Conservation (phyloP, 2,888 invertebrate species). For the Chalcosyrphus nemorum region DNA sequence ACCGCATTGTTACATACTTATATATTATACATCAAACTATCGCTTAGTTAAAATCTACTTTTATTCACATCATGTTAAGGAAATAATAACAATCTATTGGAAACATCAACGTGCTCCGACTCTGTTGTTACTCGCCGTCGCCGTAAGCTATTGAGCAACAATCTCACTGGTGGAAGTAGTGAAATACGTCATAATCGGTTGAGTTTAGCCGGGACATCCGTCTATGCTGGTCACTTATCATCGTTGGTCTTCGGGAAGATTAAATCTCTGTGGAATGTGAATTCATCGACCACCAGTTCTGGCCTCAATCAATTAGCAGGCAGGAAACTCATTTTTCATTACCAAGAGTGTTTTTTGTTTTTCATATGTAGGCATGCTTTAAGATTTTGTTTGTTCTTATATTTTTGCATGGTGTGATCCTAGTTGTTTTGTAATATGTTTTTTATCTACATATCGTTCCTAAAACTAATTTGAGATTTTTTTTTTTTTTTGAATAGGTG, state of each 20-base stretch:
- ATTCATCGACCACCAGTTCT: conserved; percentile 87
- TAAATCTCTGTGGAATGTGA: conserved; percentile 92
- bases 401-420: conserved; percentile 4
- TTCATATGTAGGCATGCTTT: conserved; percentile 42
- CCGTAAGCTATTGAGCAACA: conserved; percentile 79
- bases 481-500: conserved; percentile 35
- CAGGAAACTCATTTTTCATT: conserved; percentile 81
- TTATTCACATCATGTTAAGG: conserved; percentile 68
- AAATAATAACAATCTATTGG: conserved; percentile 80
- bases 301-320: conserved; percentile 93
- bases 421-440: too few relatives aligned
- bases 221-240: conserved; percentile 80
- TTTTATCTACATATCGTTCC: too few relatives aligned
- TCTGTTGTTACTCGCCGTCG: conserved; percentile 80
- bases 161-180: conserved; percentile 77
- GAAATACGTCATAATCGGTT: conserved; percentile 80
- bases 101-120: conserved; percentile 81
- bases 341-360: conserved; percentile 43
- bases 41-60: conserved; percentile 34
- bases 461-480: not conserved
- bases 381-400: conserved; percentile 33
- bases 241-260: conserved; percentile 91
- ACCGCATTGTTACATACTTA: not conserved
- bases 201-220: conserved; percentile 81
- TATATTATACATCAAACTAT: conserved; percentile 31